Base-by-base conservation (phyloP, 2,113 vertebrate species). In the Hippoglossus stenolepis region DNA sequence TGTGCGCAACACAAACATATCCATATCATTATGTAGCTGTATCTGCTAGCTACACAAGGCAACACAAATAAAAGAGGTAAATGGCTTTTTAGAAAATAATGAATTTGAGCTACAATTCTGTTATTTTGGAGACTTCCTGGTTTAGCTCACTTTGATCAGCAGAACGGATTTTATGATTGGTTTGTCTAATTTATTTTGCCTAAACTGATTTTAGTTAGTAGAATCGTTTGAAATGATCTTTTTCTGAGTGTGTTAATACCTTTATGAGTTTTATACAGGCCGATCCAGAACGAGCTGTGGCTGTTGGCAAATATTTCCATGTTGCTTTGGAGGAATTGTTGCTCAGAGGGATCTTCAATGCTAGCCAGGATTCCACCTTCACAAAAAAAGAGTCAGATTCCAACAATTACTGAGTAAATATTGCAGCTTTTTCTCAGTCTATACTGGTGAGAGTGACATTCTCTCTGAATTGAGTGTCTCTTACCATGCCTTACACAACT, bases 401-500 rank as follows among this genome's bases (percentile, higher is more conserved):
- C 17, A 65, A 9, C 68, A 85, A 79, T 51, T 10, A 53, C 38
- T 11, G 28, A 6, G 31, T 4, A 31, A 31, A 31, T 20, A 54
- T 56, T 65, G 15, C 26, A 18, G 31, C 38, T 28, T 65, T n/a
- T 20, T 53, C 0, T 59, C 15, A 35, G 18, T 4, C 0, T 40
- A 11, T 43, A 13, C 12, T 43, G 1, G 11, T 63, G 47, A 17
- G 17, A 43, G 11, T 43, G 40, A 43, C 40, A 13, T 43, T 43
- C 12, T 43, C 40, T 43, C 40, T 18, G 17, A 49, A 49, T 17
- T 18, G 8, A 4, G 45, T 24, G 18, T 67, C 5, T 66, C 81
- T 85, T 82, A 97, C 97, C 96, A 63, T 95, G 87, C 43, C 93
- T 85, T 26, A 93, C 91, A 84, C 97, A 98, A 78, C 94, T 94